These are phyloP conservation scores for Leucania comma DNA, from an alignment of 2,888 invertebrate species.

Conservation along the genomic window DNA sequence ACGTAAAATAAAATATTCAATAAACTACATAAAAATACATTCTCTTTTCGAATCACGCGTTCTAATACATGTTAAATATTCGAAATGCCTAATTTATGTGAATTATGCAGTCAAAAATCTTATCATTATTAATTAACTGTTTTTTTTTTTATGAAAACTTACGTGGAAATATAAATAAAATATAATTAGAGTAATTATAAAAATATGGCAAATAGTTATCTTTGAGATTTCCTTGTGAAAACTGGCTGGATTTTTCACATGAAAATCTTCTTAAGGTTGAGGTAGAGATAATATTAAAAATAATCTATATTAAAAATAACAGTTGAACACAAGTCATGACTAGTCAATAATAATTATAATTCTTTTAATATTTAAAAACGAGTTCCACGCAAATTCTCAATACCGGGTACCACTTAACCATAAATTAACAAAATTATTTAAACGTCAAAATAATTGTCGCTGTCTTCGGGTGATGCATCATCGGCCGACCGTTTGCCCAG, in stretches of 20 bases:
- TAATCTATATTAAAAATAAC: slow-evolving; percentile 8
- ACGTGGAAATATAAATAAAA: slow-evolving; percentile 53
- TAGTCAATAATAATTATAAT: slow-evolving; percentile 63
- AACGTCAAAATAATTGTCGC: slow-evolving; percentile 79
- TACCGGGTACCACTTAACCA: slow-evolving; percentile 53
- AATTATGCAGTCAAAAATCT: slow-evolving; percentile 74
- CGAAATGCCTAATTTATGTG: slow-evolving; percentile 63
- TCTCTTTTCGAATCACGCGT: slow-evolving; percentile 53
- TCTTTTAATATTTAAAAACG: slow-evolving; percentile 32
- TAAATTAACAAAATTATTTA: slow-evolving; percentile 71
- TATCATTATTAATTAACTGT: slow-evolving; percentile 67
- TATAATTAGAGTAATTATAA: neutral
- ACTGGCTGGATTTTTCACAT: slow-evolving; percentile 84
- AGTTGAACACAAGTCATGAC: slow-evolving; percentile 12
- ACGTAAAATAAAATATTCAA: slow-evolving; percentile 30
- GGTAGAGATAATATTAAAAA: slow-evolving; percentile 2
- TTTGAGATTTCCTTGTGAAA: slow-evolving; percentile 77
- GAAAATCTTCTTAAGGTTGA: slow-evolving; percentile 64
- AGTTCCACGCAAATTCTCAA: slow-evolving; percentile 71
- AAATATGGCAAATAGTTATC: neutral
- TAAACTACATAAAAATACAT: slow-evolving; percentile 68
- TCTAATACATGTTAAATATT: slow-evolving; percentile 55
- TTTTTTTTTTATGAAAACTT: slow-evolving; percentile 60
- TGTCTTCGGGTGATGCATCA: slow-evolving; percentile 73
- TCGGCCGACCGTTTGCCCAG: slow-evolving; percentile 89